A percentile compares a stretch with the other conserved stretches of the same genome.
Evolutionary conservation across 2,888 invertebrate genomes (phyloP).

Genomic region (Thereva unica): DNA sequence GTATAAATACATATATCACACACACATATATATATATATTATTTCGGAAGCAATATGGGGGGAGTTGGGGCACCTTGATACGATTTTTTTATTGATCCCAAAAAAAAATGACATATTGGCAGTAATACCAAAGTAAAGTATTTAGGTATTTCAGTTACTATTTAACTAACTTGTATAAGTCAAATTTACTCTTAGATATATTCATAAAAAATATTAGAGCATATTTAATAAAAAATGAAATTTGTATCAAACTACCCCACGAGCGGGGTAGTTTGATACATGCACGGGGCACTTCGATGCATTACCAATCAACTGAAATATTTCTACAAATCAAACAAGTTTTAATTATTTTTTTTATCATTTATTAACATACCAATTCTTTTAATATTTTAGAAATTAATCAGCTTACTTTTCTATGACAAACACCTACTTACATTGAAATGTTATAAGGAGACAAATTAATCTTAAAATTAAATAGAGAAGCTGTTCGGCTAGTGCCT

Average conservation of each 20-base stretch:
- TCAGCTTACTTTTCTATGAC: background rate
- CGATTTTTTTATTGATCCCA: too few species aligned
- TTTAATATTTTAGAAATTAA: background rate
- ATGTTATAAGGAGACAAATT: background rate
- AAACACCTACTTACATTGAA: background rate
- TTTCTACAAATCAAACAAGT: background rate
- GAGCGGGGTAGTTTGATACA: background rate
- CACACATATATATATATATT: slow-evolving; percentile 5
- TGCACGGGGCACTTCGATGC: background rate
- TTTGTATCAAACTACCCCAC: slow-evolving; percentile 8
- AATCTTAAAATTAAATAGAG: background rate
- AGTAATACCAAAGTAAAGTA: background rate
- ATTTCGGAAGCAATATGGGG: slow-evolving; percentile 28
- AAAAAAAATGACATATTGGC: too few species aligned
- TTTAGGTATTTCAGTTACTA: background rate
- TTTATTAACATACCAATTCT: background rate
- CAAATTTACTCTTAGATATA: background rate
- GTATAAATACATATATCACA: too few species aligned
- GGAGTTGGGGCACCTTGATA: too few species aligned
- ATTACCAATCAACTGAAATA: background rate
- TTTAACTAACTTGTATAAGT: background rate
- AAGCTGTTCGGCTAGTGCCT: background rate
- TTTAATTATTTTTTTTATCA: background rate
- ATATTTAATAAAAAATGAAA: background rate
- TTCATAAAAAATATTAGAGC: background rate